Evolutionary conservation across 1,140 invertebrate genomes (phyloP).

Genomic region (Latrodectus geometricus): DNA sequence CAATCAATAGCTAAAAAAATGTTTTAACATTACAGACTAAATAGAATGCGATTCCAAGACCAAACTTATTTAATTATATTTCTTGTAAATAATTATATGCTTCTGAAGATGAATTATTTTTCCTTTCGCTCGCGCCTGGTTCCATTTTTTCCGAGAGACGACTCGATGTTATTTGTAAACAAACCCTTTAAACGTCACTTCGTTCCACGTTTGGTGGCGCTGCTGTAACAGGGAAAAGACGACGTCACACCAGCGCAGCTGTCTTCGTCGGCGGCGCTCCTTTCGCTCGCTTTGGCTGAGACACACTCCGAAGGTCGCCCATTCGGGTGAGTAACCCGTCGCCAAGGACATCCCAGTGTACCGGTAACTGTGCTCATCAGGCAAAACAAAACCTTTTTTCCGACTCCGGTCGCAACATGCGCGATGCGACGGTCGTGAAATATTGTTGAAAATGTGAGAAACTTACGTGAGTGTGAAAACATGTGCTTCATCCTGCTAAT

Average conservation of each 20-base stretch:
- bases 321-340: constrained; percentile 38
- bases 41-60: too few species aligned
- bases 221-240: neutral
- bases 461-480: neutral
- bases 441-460: neutral
- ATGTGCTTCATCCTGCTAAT: neutral
- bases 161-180: neutral
- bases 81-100: too few species aligned
- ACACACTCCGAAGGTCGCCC: constrained; percentile 40
- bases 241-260: constrained; percentile 26
- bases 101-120: too few species aligned
- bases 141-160: too few species aligned
- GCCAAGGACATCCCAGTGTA: constrained; percentile 42
- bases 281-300: constrained; percentile 17
- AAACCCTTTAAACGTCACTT: neutral
- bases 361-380: constrained; percentile 20
- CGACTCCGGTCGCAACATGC: neutral
- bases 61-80: too few species aligned
- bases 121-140: too few species aligned
- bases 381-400: constrained; percentile 2
- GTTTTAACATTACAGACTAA: too few species aligned
- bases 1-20: too few species aligned
- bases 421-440: neutral
- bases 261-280: constrained; percentile 14
- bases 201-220: constrained; percentile 1